Conservation (phyloP, 2,888 invertebrate genomes). For the Branchellion lobata region DNA sequence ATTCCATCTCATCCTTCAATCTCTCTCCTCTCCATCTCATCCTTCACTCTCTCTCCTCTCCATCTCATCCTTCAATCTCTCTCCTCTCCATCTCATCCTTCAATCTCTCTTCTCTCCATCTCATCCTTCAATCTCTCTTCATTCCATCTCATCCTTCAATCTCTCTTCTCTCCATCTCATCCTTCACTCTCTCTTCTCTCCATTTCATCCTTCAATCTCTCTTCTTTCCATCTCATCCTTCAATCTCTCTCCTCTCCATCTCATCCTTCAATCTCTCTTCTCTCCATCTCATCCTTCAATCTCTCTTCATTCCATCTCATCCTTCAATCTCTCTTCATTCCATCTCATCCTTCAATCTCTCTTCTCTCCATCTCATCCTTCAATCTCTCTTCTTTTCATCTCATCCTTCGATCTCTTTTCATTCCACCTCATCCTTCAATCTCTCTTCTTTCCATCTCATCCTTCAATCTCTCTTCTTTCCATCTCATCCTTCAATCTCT, state of each 20-base stretch:
- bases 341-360: background rate
- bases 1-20: background rate
- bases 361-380: no score
- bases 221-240: background rate
- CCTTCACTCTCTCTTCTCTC: background rate
- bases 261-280: background rate
- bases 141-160: background rate
- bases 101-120: background rate
- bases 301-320: background rate
- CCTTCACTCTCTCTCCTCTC: background rate
- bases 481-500: background rate
- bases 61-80: background rate
- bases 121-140: background rate
- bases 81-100: background rate
- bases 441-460: background rate
- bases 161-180: background rate
- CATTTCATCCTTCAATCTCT: background rate
- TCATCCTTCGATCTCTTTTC: background rate
- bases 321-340: background rate
- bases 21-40: background rate
- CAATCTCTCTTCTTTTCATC: no score
- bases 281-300: background rate
- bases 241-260: background rate
- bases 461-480: background rate
- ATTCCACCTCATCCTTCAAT: background rate